Evolutionary conservation across 2,797 vertebrate species (phyloP), one percentile per base, ranked within the genome.

Genomic region (Cuniculus paca): DNA sequence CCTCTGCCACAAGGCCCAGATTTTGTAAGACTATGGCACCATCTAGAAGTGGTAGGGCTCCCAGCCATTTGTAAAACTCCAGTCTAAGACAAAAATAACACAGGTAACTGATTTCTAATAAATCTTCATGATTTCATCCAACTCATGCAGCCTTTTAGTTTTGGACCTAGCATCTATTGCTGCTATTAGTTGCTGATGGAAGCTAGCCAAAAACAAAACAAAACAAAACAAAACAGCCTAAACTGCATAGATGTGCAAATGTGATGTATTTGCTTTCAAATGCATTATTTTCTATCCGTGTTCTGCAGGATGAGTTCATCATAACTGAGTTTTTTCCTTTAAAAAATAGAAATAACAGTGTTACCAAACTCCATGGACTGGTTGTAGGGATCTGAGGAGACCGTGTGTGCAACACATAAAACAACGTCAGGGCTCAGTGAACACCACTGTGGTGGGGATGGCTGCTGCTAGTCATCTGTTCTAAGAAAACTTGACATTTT

Each of bases 401-500:
- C 8, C 48, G 42, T 2, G 0, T 24, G 0, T 2, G 4, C 56
- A 58, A 72, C 75, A 31, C 60, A 34, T 42, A 48, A 34, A 36
- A 61, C 78, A 13, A 1, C 3, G 48, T 60, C 16, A 82, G 6
- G 48, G 28, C 56, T 63, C 72, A 16, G 0, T 34, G 61, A 68
- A 34, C 9, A 0, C 16, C 42, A 16, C 52, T 54, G 26, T 50
- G 56, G 12, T 80, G 36, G 42, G 26, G 74, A 31, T 48, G 58
- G 61, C 74, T 75, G 74, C 58, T 10, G n/a, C n/a, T 39, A 7
- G 28, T 12, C 48, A n/a, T 82, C 77, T 39, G 34, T 91, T 88
- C 60, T 72, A 87, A 97, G 91, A 79, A 91, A 93, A 70, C 26
- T 17, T n/a, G 36, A 20, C 39, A 22, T 86, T 48, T 85, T 88